Base-by-base conservation (phyloP, 2,888 invertebrate species). In the Drosophila picticornis region DNA sequence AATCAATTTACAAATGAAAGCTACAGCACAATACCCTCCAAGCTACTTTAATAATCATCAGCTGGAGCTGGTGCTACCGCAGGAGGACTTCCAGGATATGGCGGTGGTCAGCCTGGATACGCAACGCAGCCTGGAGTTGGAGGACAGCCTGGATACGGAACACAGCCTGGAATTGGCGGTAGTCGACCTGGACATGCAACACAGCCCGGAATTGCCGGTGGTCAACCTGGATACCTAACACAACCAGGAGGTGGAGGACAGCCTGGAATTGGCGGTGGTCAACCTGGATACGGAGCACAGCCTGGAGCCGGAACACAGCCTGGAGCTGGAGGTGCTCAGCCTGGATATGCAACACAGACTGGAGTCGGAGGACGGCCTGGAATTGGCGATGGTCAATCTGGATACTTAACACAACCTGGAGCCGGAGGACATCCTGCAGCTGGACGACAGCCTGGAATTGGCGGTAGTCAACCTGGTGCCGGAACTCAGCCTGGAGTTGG, bases 321-420 rank as follows among this genome's bases (percentile, higher is more conserved):
- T 46, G 63, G 22, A 72, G n/a, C 55, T 0, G 52, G 27, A 4
- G 72, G 59, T 22, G 75, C 75, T 0, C 72, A 68, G 6, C 61
- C 68, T 1, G 81, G 77, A 19, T 76, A 52, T 0, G 68, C 57
- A 13, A 31, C 22, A n/a, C 38, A 72, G 4, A 38, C 58, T 16
- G 72, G 71, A 27, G 27, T 40, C 34, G 56, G 56, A 31, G 75
- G 7, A 7, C 7, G 1, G 7, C 29, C 29, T n/a, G 72, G 53
- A 32, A 22, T 13, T n/a, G 50, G 46, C 13, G 13, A 13, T 4
- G 25, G 46, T 11, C 71, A 68, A 29, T 25, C 67, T 1, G 11
- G 56, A 11, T 52, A 34, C 48, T 65, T 57, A 31, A 16, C 13
- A 10, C 66, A 76, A 13, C 57, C 64, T 2, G 71, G 63, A 34